Evolutionary conservation across 2,888 invertebrate genomes (phyloP), one percentile per base, ranked within the genome.

Genomic region (Clistopyga incitator): DNA sequence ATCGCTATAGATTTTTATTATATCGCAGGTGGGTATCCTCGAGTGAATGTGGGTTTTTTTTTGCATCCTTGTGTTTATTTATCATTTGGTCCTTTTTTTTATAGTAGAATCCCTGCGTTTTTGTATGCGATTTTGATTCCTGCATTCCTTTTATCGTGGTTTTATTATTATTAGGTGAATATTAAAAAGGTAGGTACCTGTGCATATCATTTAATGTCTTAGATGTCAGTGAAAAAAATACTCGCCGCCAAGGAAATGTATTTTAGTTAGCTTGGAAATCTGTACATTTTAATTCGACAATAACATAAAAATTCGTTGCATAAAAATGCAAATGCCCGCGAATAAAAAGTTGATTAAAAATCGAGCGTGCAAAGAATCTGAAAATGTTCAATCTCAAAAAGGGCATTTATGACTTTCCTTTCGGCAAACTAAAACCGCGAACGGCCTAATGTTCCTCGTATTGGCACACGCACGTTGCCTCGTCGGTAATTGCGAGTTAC

Each of bases 181-280:
- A 71, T 45, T 18, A 56, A 81, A 52, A 81, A 81, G 84, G 84
- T 84, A 84, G 78, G 84, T 84, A 70, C 70, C 70, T n/a, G 70
- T 65, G 70, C 45, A 42, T 18, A 59, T 67, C 56, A 42, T 67
- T 76, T 10, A 34, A 23, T 56, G 23, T 13, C 20, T 15, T 15
- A 42, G 34, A 56, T 42, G 45, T 70, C 29, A 65, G 23, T 56
- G 3, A n/a, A n/a, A n/a, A n/a, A n/a, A n/a, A n/a, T n/a, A n/a
- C n/a, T n/a, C n/a, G n/a, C n/a, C n/a, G n/a, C n/a, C n/a, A n/a
- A 10, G 10, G 2, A 10, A 1, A 38, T 38, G 2, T 10, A 38
- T 38, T 10, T 38, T 10, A 38, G 38, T 10, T 38, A 38, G 1
- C 34, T 34, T 4, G 34, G 34, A 34, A 34, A 34, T 34, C 34